Evolutionary conservation across 2,888 invertebrate species (phyloP), one percentile per base, ranked within the genome.

Genomic region (Periphyllus acericola): DNA sequence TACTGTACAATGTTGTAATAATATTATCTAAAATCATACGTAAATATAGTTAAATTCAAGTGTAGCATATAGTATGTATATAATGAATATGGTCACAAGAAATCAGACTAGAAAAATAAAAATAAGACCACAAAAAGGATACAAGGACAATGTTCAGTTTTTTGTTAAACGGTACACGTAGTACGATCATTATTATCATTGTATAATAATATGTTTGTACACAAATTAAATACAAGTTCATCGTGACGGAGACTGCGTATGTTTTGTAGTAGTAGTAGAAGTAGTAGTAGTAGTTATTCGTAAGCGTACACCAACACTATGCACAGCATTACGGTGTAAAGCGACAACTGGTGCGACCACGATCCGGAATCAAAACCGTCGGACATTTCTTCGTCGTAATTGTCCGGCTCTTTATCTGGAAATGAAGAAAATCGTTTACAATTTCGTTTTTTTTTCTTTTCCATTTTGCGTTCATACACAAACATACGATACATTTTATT

Each of bases 351-450:
- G 25, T 6, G n/a, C 4, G 86, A 40, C 55, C 80, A 55, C 36
- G 79, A 80, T 55, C 86, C 79, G 36, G 79, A 80, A 25, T 86
- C 86, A 40, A 80, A 86, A n/a, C 74, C 86, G 17, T 86, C 86
- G 29, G 25, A 21, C 6, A 66, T 52, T 36, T 86, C 80, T 17
- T 72, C 79, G n/a, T 86, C 86, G 29, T 86, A 71, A 46, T 25
- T 29, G 32, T 29, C 21, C 29, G 36, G 32, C 52, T 86, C 74
- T 34, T 60, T 80, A 29, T 74, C 86, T 86, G 72, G 1, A 80
- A 86, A 74, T 71, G 0, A 60, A 78, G 46, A 55, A 29, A 21
- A 81, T 80, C 9, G 0, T 46, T 14, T 46, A 14, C 14, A 46
- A 14, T 46, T 46, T 1, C 0, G 46, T 14, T 14, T 14, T 1